Evolutionary conservation across 2,797 vertebrate genomes (phyloP).

Genomic region (Sebastiscus tertius): DNA sequence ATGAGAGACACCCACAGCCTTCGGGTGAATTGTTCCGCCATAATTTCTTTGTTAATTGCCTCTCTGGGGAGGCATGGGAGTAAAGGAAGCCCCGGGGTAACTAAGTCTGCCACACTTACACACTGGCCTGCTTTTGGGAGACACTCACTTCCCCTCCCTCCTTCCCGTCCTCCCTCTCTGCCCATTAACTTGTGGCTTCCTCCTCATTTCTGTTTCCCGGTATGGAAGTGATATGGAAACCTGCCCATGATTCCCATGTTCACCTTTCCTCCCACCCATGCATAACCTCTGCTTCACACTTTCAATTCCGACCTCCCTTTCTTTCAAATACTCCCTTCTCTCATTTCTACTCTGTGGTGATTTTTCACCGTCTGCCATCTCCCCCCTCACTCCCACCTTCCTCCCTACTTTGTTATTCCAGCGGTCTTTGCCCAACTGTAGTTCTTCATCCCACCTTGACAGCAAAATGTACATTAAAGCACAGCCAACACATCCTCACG

Average conservation of each 20-base stretch:
- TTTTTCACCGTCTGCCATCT: conserved; percentile 3
- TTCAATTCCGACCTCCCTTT: conserved; percentile 11
- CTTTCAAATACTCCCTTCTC: conserved; percentile 13
- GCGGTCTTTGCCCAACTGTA: background rate
- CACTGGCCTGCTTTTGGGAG: conserved; percentile 75
- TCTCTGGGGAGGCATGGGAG: conserved; percentile 77
- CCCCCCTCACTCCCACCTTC: background rate
- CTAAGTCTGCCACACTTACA: conserved; percentile 75
- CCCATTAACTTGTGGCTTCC: conserved; percentile 49
- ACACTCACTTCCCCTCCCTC: conserved; percentile 24
- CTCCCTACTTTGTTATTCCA: conserved; percentile 52
- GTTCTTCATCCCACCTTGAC: conserved; percentile 58
- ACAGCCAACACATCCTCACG: conserved; percentile 23
- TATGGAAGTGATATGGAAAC: background rate
- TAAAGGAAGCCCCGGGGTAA: conserved; percentile 69
- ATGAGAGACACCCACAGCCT: conserved; percentile 72
- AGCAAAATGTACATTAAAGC: conserved; percentile 64
- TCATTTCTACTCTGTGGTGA: conserved; percentile 1
- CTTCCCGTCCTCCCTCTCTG: background rate
- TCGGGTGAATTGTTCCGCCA: conserved; percentile 77
- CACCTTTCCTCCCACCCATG: conserved; percentile 3
- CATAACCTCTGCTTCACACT: conserved; percentile 23
- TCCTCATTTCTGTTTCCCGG: conserved; percentile 4
- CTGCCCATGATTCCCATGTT: conserved; percentile 21
- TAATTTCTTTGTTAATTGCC: conserved; percentile 88